A percentile compares a stretch with the other conserved stretches of the same genome.
Evolutionary conservation across 2,113 vertebrate genomes (phyloP).

Genomic region (human): GRCh38 chr6:81292501-81293000

Average conservation of each 20-base stretch:
- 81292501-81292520: neutral
- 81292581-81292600: neutral
- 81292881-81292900: neutral
- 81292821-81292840: neutral
- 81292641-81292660: neutral
- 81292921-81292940: neutral
- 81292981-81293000: neutral
- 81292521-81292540: neutral
- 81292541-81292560: neutral
- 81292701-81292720: neutral
- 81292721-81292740: neutral
- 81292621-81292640: neutral
- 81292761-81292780: neutral
- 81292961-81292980: neutral
- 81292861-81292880: neutral
- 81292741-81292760: neutral
- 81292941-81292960: neutral
- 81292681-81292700: neutral
- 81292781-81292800: neutral
- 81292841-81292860: neutral
- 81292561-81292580: neutral
- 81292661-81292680: neutral
- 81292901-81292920: neutral
- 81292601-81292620: neutral
- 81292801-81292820: neutral